Evolutionary conservation across 1,140 invertebrate genomes (phyloP).

Genomic region (Hermetia illucens): DNA sequence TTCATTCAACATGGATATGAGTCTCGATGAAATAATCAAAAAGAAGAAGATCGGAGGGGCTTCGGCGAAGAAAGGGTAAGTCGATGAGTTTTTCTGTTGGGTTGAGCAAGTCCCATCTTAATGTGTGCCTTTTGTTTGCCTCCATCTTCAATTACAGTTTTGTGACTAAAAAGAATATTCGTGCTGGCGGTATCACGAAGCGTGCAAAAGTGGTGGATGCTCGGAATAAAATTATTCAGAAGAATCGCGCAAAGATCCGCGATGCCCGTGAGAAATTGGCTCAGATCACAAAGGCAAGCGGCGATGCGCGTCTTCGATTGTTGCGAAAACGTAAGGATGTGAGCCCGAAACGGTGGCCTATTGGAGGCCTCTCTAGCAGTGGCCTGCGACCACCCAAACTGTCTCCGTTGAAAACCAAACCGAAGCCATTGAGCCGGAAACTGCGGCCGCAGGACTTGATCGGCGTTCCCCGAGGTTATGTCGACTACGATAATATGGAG

Average conservation of each 20-base stretch:
- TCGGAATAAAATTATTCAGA: conserved; percentile 50
- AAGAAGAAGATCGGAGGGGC: conserved; percentile 6
- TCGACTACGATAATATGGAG: conserved; percentile 28
- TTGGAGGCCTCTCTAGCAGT: too few species aligned
- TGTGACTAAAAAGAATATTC: too few species aligned
- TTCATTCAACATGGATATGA: conserved; percentile 7
- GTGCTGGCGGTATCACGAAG: too few species aligned
- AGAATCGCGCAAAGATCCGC: conserved; percentile 45
- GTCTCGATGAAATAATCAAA: conserved; percentile 11
- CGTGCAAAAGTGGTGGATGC: conserved; percentile 46
- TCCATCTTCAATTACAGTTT: too few species aligned
- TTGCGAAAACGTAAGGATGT: conserved; percentile 14
- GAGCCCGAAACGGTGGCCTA: too few species aligned
- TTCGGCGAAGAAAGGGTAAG: not conserved
- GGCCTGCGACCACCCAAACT: too few species aligned
- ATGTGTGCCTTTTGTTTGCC: too few species aligned
- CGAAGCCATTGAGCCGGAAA: not conserved
- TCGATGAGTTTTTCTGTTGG: too few species aligned
- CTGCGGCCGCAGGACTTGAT: not conserved
- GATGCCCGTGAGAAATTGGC: conserved; percentile 57
- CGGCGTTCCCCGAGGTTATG: conserved; percentile 18
- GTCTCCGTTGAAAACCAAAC: too few species aligned
- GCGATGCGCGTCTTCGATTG: conserved; percentile 46
- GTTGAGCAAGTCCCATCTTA: too few species aligned
- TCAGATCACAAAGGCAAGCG: conserved; percentile 43